Conservation (phyloP, 2,797 vertebrate genomes). For the Rhinophrynus dorsalis region DNA sequence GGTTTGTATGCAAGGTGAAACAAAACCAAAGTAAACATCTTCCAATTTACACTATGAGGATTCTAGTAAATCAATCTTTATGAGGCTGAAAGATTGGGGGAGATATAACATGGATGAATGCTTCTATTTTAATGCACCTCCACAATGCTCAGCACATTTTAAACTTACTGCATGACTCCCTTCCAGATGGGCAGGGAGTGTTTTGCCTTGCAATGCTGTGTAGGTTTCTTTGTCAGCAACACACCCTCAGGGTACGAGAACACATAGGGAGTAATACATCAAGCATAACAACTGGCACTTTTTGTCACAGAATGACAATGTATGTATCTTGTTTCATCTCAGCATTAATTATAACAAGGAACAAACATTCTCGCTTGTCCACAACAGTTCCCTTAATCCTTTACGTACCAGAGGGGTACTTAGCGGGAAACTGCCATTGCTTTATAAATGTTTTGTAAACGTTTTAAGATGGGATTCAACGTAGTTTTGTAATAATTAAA, state of each 20-base stretch:
- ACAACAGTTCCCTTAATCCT: too few species aligned
- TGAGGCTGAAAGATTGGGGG: neutral
- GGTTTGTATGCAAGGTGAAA: neutral
- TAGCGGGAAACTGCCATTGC: too few species aligned
- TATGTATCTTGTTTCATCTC: neutral
- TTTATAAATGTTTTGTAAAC: too few species aligned
- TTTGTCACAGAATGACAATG: slow-evolving; percentile 21
- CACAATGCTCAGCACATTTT: slow-evolving; percentile 10
- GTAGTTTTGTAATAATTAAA: too few species aligned
- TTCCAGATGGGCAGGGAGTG: slow-evolving; percentile 34
- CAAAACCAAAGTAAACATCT: neutral
- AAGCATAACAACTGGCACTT: slow-evolving; percentile 25
- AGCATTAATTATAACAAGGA: too few species aligned
- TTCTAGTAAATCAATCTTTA: slow-evolving; percentile 3
- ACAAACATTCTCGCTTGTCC: too few species aligned
- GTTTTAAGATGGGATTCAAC: too few species aligned
- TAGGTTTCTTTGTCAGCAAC: slow-evolving; percentile 32
- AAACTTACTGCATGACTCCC: slow-evolving; percentile 18
- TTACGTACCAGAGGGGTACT: too few species aligned
- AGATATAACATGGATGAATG: neutral
- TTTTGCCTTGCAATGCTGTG: slow-evolving; percentile 25
- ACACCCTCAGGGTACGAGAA: slow-evolving; percentile 26
- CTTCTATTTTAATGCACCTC: slow-evolving; percentile 21
- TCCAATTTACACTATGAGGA: neutral
- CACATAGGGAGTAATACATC: slow-evolving; percentile 16